A percentile compares a stretch with the other conserved stretches of the same genome.
Evolutionary conservation across 2,888 invertebrate genomes (phyloP).

Genomic region (Chorisops tibialis): DNA sequence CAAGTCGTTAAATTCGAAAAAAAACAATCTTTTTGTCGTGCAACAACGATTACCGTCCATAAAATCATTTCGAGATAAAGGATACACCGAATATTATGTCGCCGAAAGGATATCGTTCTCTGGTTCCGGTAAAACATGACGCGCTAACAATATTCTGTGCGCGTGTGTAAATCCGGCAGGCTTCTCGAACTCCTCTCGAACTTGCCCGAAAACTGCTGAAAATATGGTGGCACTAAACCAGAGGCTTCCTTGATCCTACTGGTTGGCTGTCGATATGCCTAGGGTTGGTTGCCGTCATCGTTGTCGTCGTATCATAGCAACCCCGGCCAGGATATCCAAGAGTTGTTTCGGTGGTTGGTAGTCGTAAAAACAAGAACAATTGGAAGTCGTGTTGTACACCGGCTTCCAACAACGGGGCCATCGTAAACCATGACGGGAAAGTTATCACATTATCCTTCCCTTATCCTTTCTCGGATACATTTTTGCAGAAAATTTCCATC

Average conservation of each 20-base stretch:
- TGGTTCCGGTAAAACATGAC: too few species aligned
- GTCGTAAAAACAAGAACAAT: constrained; percentile 16
- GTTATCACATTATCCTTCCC: constrained; percentile 1
- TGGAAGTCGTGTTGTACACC: constrained; percentile 20
- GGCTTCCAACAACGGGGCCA: constrained; percentile 13
- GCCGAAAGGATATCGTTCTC: too few species aligned
- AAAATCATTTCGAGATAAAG: too few species aligned
- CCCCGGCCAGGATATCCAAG: neutral
- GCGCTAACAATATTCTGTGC: neutral
- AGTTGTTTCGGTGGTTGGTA: constrained; percentile 15
- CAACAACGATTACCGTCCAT: too few species aligned
- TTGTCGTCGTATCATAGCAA: constrained; percentile 18
- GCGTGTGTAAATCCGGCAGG: constrained; percentile 11
- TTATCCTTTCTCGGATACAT: neutral
- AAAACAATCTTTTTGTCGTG: too few species aligned
- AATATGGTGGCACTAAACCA: constrained; percentile 19
- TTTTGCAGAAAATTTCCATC: neutral
- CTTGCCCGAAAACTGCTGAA: neutral
- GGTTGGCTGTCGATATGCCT: constrained; percentile 16
- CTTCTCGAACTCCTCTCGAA: neutral
- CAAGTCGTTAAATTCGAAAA: too few species aligned
- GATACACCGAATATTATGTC: too few species aligned
- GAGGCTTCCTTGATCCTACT: constrained; percentile 17
- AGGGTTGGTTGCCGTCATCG: neutral
- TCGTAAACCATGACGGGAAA: constrained; percentile 19